Evolutionary conservation across 1,140 invertebrate genomes (phyloP), one percentile per base, ranked within the genome.

Genomic region (Drosophila arawakana): DNA sequence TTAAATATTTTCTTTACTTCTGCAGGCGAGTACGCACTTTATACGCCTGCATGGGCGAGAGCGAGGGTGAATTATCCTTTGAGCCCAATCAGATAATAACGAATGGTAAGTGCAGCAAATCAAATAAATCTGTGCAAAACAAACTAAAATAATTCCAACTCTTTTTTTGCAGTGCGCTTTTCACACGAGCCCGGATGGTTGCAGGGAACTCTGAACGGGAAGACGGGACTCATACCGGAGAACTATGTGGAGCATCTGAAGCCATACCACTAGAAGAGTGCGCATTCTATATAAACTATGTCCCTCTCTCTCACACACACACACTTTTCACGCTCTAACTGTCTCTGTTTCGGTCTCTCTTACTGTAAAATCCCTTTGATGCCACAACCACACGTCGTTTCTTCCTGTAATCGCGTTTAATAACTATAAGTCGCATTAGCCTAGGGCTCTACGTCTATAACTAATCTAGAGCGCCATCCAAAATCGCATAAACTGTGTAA

Each of bases 81-180:
- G 98, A 99, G 94, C 98, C 98, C 74, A 99, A 99, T 95, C 97
- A 98, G 95, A 98, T 99, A 78, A 98, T 99, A 80, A 97, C 96
- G 68, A 98, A 99, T 95, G 98, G 98, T 98, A 94, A 94, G 94
- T 93, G 11, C 18, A 5, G 6, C 18, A 47, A n/a, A 18, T 3
- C 7, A 18, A 41, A 34, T 3, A 35, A 37, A 21, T 21, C 11
- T 39, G 2, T 30, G 25, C 2, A 3, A 30, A 35, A 30, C 11
- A 1, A 1, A 5, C 5, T 15, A 55, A 30, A 11, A 10, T 21
- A 30, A n/a, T 13, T 21, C 35, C 59, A 8, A 10, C 1, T 54
- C 13, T 43, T 35, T 35, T 34, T 86, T 94, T 94, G 47, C 93
- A 98, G 97, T 99, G 72, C 95, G 96, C 89, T 95, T 95, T 73